Evolutionary conservation across 2,113 vertebrate species (phyloP).

Genomic region (Phrynosoma blainvillii): DNA sequence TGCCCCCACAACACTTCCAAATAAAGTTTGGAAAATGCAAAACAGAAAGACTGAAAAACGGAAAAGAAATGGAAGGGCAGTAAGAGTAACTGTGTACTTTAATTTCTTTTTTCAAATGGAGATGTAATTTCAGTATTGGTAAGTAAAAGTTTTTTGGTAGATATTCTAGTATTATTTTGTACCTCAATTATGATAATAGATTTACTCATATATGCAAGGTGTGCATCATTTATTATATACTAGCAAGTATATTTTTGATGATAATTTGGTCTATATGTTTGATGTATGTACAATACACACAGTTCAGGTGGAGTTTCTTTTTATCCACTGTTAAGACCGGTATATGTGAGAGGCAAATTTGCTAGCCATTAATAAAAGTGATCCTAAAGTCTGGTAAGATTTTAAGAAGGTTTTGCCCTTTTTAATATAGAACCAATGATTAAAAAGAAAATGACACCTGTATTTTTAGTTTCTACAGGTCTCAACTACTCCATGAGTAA

Average conservation of each 20-base stretch:
- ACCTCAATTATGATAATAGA: neutral
- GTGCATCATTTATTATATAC: neutral
- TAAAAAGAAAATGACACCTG: accelerated
- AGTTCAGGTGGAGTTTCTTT: neutral
- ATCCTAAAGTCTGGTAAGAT: neutral
- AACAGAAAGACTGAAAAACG: too few relatives aligned
- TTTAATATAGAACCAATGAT: neutral
- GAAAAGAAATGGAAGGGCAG: too few relatives aligned
- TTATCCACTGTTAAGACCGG: neutral
- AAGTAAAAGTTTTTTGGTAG: neutral
- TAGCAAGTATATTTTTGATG: too few relatives aligned
- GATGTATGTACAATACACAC: neutral
- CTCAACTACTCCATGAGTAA: neutral
- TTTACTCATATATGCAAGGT: neutral
- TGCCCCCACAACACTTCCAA: too few relatives aligned
- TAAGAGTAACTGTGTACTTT: too few relatives aligned
- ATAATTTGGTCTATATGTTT: neutral
- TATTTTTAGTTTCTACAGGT: neutral
- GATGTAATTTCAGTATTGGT: too few relatives aligned
- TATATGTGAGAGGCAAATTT: neutral
- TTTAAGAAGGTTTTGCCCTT: neutral
- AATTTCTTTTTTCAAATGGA: too few relatives aligned
- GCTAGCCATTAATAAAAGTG: neutral
- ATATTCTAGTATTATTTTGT: neutral
- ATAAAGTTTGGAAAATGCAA: too few relatives aligned